Percentiles rank a stretch among this genome's conserved stretches.
These are phyloP conservation scores for Notolepis coatsorum DNA, from an alignment of 2,797 vertebrate genomes.

Conservation along the genomic window DNA sequence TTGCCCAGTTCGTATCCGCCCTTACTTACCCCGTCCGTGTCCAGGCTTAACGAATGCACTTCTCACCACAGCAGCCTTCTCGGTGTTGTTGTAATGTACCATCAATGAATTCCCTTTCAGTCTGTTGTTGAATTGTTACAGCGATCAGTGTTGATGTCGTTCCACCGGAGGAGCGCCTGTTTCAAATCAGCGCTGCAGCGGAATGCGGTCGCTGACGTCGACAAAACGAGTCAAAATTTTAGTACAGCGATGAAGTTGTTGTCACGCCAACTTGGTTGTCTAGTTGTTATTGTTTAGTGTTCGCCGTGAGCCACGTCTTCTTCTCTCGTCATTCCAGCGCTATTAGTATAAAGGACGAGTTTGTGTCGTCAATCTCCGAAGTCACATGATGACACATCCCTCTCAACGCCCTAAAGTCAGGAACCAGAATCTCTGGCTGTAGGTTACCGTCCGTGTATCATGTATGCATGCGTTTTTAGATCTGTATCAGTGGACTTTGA, in stretches of 20 bases:
- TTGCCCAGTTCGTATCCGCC: slow-evolving; percentile 52
- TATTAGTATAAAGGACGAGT: slow-evolving; percentile 30
- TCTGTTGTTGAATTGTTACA: background rate
- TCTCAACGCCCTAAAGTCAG: slow-evolving; percentile 20
- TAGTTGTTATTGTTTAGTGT: background rate
- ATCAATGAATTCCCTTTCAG: background rate
- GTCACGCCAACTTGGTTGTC: background rate
- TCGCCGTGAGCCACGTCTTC: background rate
- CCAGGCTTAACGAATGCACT: slow-evolving; percentile 38
- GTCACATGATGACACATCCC: slow-evolving; percentile 77
- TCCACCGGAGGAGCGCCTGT: slow-evolving; percentile 1
- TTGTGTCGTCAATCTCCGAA: slow-evolving; percentile 24
- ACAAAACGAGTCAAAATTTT: slow-evolving; percentile 1
- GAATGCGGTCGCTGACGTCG: slow-evolving; percentile 75
- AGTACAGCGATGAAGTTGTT: background rate
- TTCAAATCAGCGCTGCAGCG: slow-evolving; percentile 46
- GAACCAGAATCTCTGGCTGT: no score
- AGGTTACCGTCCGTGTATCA: no score
- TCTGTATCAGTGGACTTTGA: no score
- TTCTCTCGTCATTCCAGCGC: slow-evolving; percentile 7
- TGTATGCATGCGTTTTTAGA: no score
- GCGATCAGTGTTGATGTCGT: background rate
- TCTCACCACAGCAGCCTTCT: slow-evolving; percentile 9
- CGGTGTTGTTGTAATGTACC: slow-evolving; percentile 19
- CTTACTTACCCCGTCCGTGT: slow-evolving; percentile 71